A percentile compares a stretch with the other conserved stretches of the same genome.
These are phyloP conservation scores for Pipra filicauda DNA, from an alignment of 2,113 vertebrate species.

Conservation along the genomic window DNA sequence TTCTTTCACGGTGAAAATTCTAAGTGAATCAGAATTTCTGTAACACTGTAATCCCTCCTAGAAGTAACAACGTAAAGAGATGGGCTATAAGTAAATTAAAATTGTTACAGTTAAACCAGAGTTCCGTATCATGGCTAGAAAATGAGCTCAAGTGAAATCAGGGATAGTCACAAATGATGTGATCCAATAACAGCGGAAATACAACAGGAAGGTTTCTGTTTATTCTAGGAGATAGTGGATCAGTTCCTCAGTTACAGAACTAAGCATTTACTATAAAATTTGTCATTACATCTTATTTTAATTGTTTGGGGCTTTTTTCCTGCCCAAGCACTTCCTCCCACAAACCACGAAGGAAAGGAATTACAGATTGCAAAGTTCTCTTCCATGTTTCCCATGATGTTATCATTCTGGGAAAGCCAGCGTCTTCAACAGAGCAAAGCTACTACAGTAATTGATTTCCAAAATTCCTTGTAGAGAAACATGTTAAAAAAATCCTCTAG, in stretches of 20 bases:
- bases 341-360: constrained; percentile 18
- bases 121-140: neutral
- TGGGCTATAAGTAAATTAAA: neutral
- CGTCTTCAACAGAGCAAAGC: constrained; percentile 9
- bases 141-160: neutral
- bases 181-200: neutral
- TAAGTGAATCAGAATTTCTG: neutral
- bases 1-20: neutral
- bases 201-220: neutral
- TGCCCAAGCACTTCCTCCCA: constrained; percentile 36
- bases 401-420: constrained; percentile 43
- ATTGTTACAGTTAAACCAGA: neutral
- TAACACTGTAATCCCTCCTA: neutral
- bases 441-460: neutral
- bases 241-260: constrained; percentile 33
- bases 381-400: constrained; percentile 47
- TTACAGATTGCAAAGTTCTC: neutral
- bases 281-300: constrained; percentile 18
- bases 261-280: constrained; percentile 46
- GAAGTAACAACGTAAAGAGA: neutral
- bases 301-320: neutral
- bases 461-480: constrained; percentile 9
- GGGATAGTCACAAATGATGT: neutral
- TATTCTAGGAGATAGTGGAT: neutral
- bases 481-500: neutral